Evolutionary conservation across 30 jellyfish, hydroid and myxozoan genomes (phyloP).

Genomic region (Chrysaora quinquecirrha): DNA sequence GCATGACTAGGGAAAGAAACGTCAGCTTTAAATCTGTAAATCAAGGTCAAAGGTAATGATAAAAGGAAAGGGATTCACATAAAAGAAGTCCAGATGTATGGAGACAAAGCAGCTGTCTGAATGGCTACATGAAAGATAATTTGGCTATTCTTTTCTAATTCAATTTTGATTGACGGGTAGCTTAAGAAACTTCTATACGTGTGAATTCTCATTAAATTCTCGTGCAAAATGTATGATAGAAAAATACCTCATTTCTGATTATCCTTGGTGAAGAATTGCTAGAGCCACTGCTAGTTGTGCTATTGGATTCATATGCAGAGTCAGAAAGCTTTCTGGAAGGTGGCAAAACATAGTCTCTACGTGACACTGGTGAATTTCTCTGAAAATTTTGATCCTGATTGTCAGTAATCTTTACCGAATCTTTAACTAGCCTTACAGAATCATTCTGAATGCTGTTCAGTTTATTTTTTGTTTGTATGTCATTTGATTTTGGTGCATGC

Average conservation of each 20-base stretch:
- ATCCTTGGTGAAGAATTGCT: slow-evolving; percentile 50
- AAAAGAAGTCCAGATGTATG: no score
- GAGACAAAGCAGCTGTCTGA: no score
- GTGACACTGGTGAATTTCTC: not conserved
- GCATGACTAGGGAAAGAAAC: not conserved
- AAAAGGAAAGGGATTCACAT: no score
- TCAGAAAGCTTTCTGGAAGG: slow-evolving; percentile 40
- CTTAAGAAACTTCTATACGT: no score
- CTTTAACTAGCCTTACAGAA: not conserved
- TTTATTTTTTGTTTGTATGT: no score
- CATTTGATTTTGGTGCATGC: not conserved
- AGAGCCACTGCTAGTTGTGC: slow-evolving; percentile 54
- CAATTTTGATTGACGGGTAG: no score
- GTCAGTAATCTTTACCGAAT: not conserved
- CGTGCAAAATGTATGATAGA: no score
- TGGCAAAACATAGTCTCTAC: not conserved
- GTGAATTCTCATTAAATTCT: no score
- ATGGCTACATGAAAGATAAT: no score
- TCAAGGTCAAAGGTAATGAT: no score
- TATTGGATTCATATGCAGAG: slow-evolving; percentile 52
- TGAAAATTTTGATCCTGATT: not conserved
- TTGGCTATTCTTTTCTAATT: no score
- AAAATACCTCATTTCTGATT: slow-evolving; percentile 43
- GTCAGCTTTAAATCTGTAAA: no score
- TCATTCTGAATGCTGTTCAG: not conserved